phyloP scores from a whole-genome alignment of 2,888 invertebrate species.

The Sclerodermus sp. region DNA sequence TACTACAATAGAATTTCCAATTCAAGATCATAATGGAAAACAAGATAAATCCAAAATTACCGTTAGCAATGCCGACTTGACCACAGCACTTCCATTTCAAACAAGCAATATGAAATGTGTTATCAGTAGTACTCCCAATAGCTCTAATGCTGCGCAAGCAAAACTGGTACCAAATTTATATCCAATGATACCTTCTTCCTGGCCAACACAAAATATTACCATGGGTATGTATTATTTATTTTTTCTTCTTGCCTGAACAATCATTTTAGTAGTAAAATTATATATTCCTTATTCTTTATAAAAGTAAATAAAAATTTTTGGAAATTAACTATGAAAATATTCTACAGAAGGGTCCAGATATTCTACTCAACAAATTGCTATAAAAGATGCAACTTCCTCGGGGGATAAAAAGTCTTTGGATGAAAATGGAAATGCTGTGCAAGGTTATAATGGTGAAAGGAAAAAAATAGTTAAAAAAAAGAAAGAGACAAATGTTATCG shows the following conservation, averaged over 20 bases:
- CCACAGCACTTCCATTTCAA: constrained; percentile 38
- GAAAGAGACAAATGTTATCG: constrained; percentile 51
- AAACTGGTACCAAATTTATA: constrained; percentile 45
- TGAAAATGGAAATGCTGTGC: constrained; percentile 79
- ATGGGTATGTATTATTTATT: constrained; percentile 41
- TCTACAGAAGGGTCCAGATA: constrained; percentile 32
- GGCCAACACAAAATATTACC: constrained; percentile 46
- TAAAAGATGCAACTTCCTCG: constrained; percentile 32
- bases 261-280: neutral
- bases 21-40: constrained; percentile 45
- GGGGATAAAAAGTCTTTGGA: constrained; percentile 69
- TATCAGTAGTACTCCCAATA: constrained; percentile 39
- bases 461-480: constrained; percentile 51
- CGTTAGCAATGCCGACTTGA: constrained; percentile 40
- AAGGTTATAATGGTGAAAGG: constrained; percentile 53
- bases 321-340: constrained; percentile 18
- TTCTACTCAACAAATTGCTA: constrained; percentile 39
- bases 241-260: neutral
- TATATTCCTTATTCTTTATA: neutral
- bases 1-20: constrained; percentile 49
- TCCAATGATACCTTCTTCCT: constrained; percentile 47
- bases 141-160: constrained; percentile 38
- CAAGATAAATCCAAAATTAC: constrained; percentile 49
- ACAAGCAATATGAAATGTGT: constrained; percentile 50
- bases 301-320: neutral